Base-by-base conservation (phyloP, 2,888 invertebrate genomes). In the Deilephila porcellus region DNA sequence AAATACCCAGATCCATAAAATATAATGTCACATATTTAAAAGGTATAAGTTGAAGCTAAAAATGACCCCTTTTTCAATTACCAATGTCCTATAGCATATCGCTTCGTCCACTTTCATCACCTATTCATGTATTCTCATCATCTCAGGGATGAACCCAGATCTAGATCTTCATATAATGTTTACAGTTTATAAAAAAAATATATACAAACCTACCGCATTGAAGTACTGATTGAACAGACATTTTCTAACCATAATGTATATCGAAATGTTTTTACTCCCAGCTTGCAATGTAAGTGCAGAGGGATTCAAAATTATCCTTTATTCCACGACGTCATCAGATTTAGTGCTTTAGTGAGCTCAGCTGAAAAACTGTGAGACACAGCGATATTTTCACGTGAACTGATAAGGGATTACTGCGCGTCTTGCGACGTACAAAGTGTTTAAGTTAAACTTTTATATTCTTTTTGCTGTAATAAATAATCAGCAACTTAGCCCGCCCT, bases 371-470 rank as follows among this genome's bases (percentile, higher is more conserved):
- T 71, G 74, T 70, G 32, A 73, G 70, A 75, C 73, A 74, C 76
- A 72, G 72, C 74, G 70, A 77, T 79, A 77, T 76, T 77, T 79
- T 74, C 70, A 74, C 74, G 70, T 70, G 45, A 74, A 74, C 72
- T 70, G 74, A 74, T 62, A 60, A 60, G 62, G 74, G 74, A 74
- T 74, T 74, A 70, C 14, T 19, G 17, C 19, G 71, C 53, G 60
- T 71, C 70, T 71, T 59, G 73, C 71, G 56, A 71, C 25, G 52
- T 71, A 62, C 34, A 70, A 60, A 67, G n/a, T 67, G 67, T 67
- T 67, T 67, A 45, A 67, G 67, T 67, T 67, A 67, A 64, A 67
- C 52, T 67, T 67, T 67, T 67, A 67, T 67, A 67, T 67, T 67
- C 67, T 67, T 67, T 67, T 67, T 67, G 45, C 67, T 20, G 67